Conservation (phyloP, 1,140 invertebrate genomes). For the Drosophila bocqueti region DNA sequence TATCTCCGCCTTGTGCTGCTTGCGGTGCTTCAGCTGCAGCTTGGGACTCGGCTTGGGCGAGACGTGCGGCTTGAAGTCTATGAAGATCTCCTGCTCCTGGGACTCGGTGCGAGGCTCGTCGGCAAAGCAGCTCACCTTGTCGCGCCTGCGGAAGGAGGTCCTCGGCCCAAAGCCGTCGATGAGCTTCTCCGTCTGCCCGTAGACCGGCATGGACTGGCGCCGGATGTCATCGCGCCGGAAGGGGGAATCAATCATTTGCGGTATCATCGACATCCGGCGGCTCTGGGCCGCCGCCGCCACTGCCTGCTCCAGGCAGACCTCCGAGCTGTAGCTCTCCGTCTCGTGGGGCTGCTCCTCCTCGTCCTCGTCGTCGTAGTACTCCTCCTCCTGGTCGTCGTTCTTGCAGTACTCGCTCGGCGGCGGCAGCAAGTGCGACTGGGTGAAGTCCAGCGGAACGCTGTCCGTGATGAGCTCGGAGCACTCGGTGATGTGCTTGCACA, state of each 20-base stretch:
- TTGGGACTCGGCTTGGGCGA: constrained; percentile 87
- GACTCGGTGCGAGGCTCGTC: constrained; percentile 20
- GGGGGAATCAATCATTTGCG: constrained; percentile 64
- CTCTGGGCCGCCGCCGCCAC: constrained; percentile 41
- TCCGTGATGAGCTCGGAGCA: constrained; percentile 74
- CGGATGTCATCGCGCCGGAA: constrained; percentile 74
- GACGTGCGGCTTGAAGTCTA: constrained; percentile 93
- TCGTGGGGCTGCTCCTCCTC: constrained; percentile 55
- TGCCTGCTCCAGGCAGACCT: constrained; percentile 56
- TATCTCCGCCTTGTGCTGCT: constrained; percentile 74
- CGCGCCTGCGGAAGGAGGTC: constrained; percentile 67
- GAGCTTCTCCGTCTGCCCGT: constrained; percentile 77
- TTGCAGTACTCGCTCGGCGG: constrained; percentile 79
- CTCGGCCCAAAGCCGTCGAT: constrained; percentile 76
- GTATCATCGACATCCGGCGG: constrained; percentile 75
- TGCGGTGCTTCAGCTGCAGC: constrained; percentile 85
- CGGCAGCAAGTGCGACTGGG: constrained; percentile 68
- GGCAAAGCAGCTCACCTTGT: constrained; percentile 75
- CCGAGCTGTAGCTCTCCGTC: constrained; percentile 69
- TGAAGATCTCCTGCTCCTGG: constrained; percentile 91
- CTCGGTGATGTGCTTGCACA: constrained; percentile 80
- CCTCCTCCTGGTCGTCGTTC: constrained; percentile 68
- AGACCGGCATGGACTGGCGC: constrained; percentile 78
- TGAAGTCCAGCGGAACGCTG: constrained; percentile 70
- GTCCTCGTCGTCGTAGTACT: constrained; percentile 56